Evolutionary conservation across 2,888 invertebrate species (phyloP).

Genomic region (Oscheius myriophilus): DNA sequence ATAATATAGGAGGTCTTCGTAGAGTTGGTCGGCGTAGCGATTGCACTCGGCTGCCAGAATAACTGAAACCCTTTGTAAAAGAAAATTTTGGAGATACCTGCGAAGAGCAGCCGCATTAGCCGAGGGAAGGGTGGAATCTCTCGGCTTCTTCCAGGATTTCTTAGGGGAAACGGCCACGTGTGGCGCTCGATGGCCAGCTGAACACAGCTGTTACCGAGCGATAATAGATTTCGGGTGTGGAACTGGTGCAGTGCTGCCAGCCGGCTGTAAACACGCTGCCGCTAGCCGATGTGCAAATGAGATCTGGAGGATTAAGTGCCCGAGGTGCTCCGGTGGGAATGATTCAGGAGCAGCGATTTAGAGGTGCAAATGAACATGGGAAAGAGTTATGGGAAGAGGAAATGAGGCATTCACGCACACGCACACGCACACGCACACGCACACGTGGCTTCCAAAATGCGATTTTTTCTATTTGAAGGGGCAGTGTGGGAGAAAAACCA

Average conservation of each 20-base stretch:
- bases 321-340: background rate
- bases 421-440: no score
- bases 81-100: constrained; percentile 14
- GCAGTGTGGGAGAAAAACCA: no score
- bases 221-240: constrained; percentile 26
- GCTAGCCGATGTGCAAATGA: constrained; percentile 23
- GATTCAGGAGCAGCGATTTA: background rate
- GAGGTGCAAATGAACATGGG: background rate
- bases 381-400: background rate
- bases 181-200: no score
- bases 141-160: no score
- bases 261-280: constrained; percentile 19
- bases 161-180: no score
- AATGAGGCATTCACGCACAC: no score
- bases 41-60: constrained; percentile 30
- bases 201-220: constrained; percentile 19
- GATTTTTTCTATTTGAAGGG: no score
- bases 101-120: constrained; percentile 27
- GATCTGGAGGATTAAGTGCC: constrained; percentile 21
- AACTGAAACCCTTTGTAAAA: constrained; percentile 2
- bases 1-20: constrained; percentile 70
- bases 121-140: background rate
- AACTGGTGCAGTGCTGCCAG: background rate
- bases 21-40: constrained; percentile 65
- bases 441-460: no score